Percentiles rank a stretch among this genome's conserved stretches.
Conservation (phyloP, 2,113 vertebrate genomes). For the Sinosuthora webbiana region DNA sequence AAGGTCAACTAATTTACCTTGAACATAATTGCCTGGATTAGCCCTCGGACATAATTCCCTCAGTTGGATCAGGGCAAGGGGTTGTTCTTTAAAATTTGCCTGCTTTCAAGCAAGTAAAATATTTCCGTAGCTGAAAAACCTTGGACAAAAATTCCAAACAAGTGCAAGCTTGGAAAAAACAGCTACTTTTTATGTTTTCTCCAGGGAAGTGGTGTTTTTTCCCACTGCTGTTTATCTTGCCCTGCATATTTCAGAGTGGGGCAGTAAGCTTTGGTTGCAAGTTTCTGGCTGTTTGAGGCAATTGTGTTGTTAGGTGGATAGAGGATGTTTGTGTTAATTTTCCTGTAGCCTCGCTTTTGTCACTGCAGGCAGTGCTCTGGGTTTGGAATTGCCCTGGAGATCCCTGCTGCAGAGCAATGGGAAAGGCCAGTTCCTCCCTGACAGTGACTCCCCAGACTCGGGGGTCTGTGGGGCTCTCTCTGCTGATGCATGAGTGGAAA, state of each 20-base stretch:
- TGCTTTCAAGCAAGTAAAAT: neutral
- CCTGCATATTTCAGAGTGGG: neutral
- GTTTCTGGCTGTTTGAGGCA: neutral
- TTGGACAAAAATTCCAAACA: neutral
- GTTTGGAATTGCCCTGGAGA: neutral
- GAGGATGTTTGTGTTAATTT: neutral
- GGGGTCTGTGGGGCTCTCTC: neutral
- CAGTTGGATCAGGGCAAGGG: neutral
- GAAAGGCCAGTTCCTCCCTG: neutral
- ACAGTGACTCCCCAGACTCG: accelerated
- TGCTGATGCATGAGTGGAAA: neutral
- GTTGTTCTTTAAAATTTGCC: neutral
- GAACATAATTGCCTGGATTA: slow-evolving; percentile 14
- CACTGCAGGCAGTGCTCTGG: accelerated
- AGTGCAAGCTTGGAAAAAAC: neutral
- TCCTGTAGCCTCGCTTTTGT: neutral
- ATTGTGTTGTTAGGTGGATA: accelerated
- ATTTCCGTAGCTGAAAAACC: neutral
- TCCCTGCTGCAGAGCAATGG: neutral
- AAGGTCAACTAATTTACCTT: slow-evolving; percentile 19
- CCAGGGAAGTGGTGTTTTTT: neutral
- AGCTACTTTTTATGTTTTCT: neutral
- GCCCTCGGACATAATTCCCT: neutral
- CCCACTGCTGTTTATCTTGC: neutral
- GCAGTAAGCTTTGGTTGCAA: neutral